Base-by-base conservation (phyloP, 2,888 invertebrate genomes). In the Orthosia incerta region DNA sequence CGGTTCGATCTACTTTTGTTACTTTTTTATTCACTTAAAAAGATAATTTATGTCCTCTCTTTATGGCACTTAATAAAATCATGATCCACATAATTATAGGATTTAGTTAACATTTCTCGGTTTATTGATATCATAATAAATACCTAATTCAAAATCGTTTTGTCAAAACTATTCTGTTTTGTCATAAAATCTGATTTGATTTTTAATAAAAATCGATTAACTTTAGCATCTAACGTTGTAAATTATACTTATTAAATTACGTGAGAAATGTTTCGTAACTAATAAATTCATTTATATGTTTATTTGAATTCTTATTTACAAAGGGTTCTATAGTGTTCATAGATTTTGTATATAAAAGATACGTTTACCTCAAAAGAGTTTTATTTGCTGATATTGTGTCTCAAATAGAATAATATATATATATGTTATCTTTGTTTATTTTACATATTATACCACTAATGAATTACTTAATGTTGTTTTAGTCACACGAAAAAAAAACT, bases 11-110 rank as follows among this genome's bases (percentile, higher is more conserved):
- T 46, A 26, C 48, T 74, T 62, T 53, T 31, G 60, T 69, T 53
- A 53, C 16, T 18, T 62, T 51, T 51, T 69, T 39, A 39, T 9
- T 23, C 31, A 39, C 59, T 57, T 59, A 70, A 50, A 15, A 11
- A 23, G 45, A 69, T 66, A 46, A 77, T 77, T 77, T 57, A 67
- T 73, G 59, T 46, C 18, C 18, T 53, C n/a, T 16, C 20, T 76
- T 66, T 73, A 81, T 46, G 66, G 20, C 23, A 57, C n/a, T 0
- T 45, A 68, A 76, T 79, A 76, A 80, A 81, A 76, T 18, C 50
- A 57, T 61, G 59, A 48, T 80, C 64, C 51, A 80, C 53, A 46
- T 55, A 50, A 68, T 57, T 50, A 71, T 51, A 68, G 68, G 68
- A 76, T 68, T 61, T 73, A 13, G 60, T 61, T 73, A 70, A 66